A percentile compares a stretch with the other conserved stretches of the same genome.
phyloP scores from a whole-genome alignment of 1,140 invertebrate species.

The Armadillidium nasatum region DNA sequence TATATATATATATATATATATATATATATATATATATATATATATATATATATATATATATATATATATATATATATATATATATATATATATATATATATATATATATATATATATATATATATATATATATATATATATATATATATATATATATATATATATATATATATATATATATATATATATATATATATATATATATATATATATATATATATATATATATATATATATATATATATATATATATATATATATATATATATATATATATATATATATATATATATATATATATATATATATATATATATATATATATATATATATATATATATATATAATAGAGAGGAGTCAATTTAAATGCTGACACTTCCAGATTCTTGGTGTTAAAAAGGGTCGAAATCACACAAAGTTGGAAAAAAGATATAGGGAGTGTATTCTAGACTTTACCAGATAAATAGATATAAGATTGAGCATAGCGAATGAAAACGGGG shows the following conservation, averaged over 20 bases:
- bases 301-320: constrained; percentile 3
- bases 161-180: not conserved
- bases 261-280: not conserved
- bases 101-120: not conserved
- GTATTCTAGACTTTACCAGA: too few species aligned
- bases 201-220: constrained; percentile 2
- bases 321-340: constrained; percentile 10
- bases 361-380: too few species aligned
- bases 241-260: not conserved
- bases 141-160: constrained; percentile 5
- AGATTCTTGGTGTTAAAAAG: too few species aligned
- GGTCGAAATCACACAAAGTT: too few species aligned
- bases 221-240: constrained; percentile 4
- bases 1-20: constrained; percentile 1
- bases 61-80: too few species aligned
- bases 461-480: too few species aligned
- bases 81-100: too few species aligned
- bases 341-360: too few species aligned
- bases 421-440: too few species aligned
- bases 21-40: not conserved
- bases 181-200: constrained; percentile 15
- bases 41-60: too few species aligned
- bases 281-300: constrained; percentile 12
- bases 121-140: not conserved
- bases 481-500: too few species aligned